phyloP scores from a whole-genome alignment of 2,888 invertebrate genomes.

The Tholera decimalis region DNA sequence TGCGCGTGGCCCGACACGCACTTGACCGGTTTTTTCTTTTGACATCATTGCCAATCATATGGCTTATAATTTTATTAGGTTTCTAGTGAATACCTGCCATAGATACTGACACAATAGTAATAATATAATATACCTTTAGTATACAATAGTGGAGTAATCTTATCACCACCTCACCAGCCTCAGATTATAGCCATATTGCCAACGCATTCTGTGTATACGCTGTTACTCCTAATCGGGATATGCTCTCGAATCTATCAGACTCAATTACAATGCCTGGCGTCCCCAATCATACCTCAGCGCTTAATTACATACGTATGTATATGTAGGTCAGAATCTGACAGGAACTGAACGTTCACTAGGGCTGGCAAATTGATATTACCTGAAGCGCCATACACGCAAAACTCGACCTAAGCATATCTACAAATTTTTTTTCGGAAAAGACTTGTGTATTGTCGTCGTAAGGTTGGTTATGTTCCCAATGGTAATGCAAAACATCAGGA shows the following conservation, averaged over 20 bases:
- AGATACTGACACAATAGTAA: slow-evolving; percentile 21
- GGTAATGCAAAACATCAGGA: background rate
- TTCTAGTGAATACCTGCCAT: too few species aligned
- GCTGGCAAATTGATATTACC: slow-evolving; percentile 6
- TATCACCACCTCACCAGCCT: slow-evolving; percentile 24
- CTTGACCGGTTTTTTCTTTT: too few species aligned
- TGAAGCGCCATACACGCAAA: too few species aligned
- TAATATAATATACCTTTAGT: too few species aligned
- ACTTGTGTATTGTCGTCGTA: background rate
- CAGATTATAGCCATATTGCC: slow-evolving; percentile 13
- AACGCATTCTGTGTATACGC: slow-evolving; percentile 8
- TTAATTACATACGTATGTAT: slow-evolving; percentile 51
- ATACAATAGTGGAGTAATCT: slow-evolving; percentile 20
- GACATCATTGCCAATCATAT: too few species aligned
- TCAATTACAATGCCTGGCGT: slow-evolving; percentile 47
- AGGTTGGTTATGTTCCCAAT: background rate
- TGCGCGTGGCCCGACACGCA: too few species aligned
- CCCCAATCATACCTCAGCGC: slow-evolving; percentile 44
- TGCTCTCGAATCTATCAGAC: slow-evolving; percentile 46
- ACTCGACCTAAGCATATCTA: too few species aligned
- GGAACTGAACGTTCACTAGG: slow-evolving; percentile 20
- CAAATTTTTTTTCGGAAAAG: too few species aligned
- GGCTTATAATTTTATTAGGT: too few species aligned
- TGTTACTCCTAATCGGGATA: slow-evolving; percentile 49
- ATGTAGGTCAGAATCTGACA: slow-evolving; percentile 54